These are phyloP conservation scores for Argyresthia albistria DNA, from an alignment of 2,888 invertebrate species.

Conservation along the genomic window DNA sequence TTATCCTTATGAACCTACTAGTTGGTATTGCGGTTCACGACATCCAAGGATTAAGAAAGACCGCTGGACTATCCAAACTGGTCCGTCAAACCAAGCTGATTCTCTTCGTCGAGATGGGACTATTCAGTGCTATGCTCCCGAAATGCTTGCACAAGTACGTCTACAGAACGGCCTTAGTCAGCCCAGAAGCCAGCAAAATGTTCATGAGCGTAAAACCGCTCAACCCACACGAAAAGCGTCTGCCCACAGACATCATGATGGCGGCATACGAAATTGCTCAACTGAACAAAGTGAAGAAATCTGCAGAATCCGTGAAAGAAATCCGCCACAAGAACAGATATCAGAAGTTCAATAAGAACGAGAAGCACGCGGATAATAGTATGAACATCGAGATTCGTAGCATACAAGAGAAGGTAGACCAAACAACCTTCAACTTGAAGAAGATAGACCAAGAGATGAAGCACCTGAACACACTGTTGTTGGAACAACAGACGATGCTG, in stretches of 20 bases:
- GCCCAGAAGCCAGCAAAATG: slow-evolving; percentile 86
- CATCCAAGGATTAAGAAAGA: slow-evolving; percentile 88
- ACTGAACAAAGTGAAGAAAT: slow-evolving; percentile 74
- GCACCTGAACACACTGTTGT: slow-evolving; percentile 71
- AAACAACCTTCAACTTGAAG: slow-evolving; percentile 79
- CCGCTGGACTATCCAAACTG: slow-evolving; percentile 86
- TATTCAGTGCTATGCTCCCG: slow-evolving; percentile 85
- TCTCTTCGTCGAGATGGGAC: slow-evolving; percentile 85
- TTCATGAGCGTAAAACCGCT: slow-evolving; percentile 87
- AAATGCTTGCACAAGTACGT: slow-evolving; percentile 81
- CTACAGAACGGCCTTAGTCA: slow-evolving; percentile 84
- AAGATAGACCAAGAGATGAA: slow-evolving; percentile 78
- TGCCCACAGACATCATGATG: slow-evolving; percentile 84
- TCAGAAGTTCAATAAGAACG: slow-evolving; percentile 74
- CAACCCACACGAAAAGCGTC: slow-evolving; percentile 84
- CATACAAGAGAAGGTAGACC: slow-evolving; percentile 79
- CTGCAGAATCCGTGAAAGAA: slow-evolving; percentile 76
- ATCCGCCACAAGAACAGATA: slow-evolving; percentile 71
- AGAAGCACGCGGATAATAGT: slow-evolving; percentile 46
- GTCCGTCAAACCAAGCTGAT: slow-evolving; percentile 89
- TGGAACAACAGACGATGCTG: slow-evolving; percentile 52
- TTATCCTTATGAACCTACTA: slow-evolving; percentile 87
- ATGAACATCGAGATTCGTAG: slow-evolving; percentile 73
- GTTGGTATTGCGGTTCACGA: slow-evolving; percentile 92
- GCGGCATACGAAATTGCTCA: slow-evolving; percentile 86